Evolutionary conservation across 1,140 invertebrate species (phyloP).

Genomic region (Macrostomum lignano): DNA sequence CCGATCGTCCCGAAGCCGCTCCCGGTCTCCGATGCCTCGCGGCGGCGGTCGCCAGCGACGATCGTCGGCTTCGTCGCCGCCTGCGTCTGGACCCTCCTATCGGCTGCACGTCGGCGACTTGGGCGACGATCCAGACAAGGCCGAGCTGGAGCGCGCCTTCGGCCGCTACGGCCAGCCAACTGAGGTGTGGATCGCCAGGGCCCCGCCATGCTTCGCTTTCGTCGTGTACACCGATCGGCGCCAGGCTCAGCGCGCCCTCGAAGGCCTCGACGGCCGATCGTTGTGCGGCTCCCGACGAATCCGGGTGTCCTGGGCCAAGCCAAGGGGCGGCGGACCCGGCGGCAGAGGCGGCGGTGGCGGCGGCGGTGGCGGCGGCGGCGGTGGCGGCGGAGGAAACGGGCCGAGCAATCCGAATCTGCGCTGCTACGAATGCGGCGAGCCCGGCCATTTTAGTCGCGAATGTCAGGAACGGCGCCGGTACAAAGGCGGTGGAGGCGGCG

Average conservation of each 20-base stretch:
- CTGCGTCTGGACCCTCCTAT: conserved; percentile 14
- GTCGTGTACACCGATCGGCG: conserved; percentile 19
- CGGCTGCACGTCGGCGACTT: no score
- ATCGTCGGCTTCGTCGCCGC: conserved; percentile 10
- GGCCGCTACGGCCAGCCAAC: conserved; percentile 20
- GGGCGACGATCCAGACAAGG: conserved; percentile 14
- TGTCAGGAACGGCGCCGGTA: no score
- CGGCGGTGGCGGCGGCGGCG: conserved; percentile 11
- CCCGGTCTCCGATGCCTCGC: conserved; percentile 20
- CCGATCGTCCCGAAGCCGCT: conserved; percentile 18
- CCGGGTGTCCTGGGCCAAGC: conserved; percentile 17
- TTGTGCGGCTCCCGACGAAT: conserved; percentile 11
- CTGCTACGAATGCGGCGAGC: conserved; percentile 23
- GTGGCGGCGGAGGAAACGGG: no score
- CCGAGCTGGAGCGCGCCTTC: conserved; percentile 17
- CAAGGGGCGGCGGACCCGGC: conserved; percentile 17
- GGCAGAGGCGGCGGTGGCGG: conserved; percentile 10
- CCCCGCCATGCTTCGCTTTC: conserved; percentile 27
- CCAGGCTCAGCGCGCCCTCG: conserved; percentile 18
- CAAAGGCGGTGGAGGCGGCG: no score
- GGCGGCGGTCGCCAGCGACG: no score
- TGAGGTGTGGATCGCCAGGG: conserved; percentile 24
- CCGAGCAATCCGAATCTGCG: conserved; percentile 20
- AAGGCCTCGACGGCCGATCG: conserved; percentile 18
- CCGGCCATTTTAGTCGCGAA: conserved; percentile 22